Evolutionary conservation across 2,888 invertebrate species (phyloP), one percentile per base, ranked within the genome.

Genomic region (Ormyrus labotus): DNA sequence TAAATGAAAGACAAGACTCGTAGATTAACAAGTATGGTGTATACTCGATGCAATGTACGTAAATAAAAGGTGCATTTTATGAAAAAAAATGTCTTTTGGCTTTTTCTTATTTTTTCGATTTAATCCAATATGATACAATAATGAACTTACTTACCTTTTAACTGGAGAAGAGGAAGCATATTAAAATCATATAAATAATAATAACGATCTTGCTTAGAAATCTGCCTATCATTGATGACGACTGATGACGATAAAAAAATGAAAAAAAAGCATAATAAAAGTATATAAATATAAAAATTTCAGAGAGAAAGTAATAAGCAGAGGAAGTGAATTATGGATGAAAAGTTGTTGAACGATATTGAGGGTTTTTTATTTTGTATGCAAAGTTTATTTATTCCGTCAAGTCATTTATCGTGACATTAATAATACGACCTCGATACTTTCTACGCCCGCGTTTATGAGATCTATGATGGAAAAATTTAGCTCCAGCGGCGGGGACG

Each of bases 381-480:
- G 84, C 83, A 86, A 86, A 86, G 84, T 86, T 86, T 85, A 85
- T 85, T 86, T 84, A 81, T 84, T 84, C 84, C 83, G 82, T 85
- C 83, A 84, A 85, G 85, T 85, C 84, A 85, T 74, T 84, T 83
- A 83, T 84, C 84, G 84, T 85, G 84, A 86, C 86, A 85, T 85
- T 82, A 84, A 84, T 85, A 83, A 83, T 86, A 83, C 80, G 85
- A 86, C 84, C 85, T 85, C 83, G 83, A 81, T 85, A 86, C 84
- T 84, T 83, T 84, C 85, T 85, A 85, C 86, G 85, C 84, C 85
- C 86, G 85, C 84, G 84, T 84, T 85, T 84, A 84, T 85, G 83
- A 85, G 84, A 86, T 86, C 84, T 84, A 84, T 83, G 83, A 85
- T 80, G 81, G 80, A 82, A 34, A 34, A 81, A 80, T 75, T 80